Conservation (phyloP, 2,888 invertebrate species). For the Brachypalpus laphriformis region DNA sequence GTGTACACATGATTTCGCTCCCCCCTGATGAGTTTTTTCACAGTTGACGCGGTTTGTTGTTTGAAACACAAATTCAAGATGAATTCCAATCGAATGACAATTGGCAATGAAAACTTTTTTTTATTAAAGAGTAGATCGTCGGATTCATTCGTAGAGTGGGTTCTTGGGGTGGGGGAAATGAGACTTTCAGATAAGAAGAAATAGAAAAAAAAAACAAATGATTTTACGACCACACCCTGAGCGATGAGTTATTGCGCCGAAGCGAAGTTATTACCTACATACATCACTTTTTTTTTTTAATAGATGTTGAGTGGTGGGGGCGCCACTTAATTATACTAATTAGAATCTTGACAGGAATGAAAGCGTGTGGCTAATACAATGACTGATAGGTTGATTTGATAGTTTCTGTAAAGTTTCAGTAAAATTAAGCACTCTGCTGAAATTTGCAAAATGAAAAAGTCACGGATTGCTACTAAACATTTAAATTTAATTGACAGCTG, state of each 20-base stretch:
- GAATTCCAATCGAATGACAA: constrained; percentile 70
- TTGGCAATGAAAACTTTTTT: constrained; percentile 54
- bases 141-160: neutral
- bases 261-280: constrained; percentile 27
- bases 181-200: constrained; percentile 7
- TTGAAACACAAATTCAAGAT: constrained; percentile 67
- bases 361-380: neutral
- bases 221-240: constrained; percentile 68
- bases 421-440: no score
- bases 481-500: no score
- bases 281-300: no score
- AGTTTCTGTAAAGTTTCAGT: neutral
- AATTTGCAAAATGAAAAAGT: no score
- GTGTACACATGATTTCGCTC: constrained; percentile 41
- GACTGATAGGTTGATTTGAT: neutral
- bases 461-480: no score
- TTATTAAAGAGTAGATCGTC: neutral
- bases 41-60: constrained; percentile 28
- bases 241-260: constrained; percentile 44
- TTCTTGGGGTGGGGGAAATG: constrained; percentile 58
- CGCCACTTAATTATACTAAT: constrained; percentile 31
- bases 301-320: constrained; percentile 17
- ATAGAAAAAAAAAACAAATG: constrained; percentile 6
- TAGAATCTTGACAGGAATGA: neutral
- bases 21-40: constrained; percentile 9